phyloP scores from a whole-genome alignment of 37 sponge, comb jelly and placozoan genomes.

The Aphrocallistes beatrix region DNA sequence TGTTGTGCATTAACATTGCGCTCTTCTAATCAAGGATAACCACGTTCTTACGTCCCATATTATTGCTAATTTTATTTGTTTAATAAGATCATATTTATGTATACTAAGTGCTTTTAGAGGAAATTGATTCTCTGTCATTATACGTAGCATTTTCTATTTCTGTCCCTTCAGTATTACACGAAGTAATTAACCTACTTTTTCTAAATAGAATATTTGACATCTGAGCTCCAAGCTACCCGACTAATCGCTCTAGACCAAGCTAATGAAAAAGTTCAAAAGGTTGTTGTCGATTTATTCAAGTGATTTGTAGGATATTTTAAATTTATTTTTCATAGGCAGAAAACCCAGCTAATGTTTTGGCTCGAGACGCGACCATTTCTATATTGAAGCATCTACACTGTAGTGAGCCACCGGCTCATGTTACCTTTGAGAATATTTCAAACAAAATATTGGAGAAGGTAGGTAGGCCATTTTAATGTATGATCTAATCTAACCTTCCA shows the following conservation, averaged over 20 bases:
- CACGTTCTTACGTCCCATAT: too few species aligned
- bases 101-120: too few species aligned
- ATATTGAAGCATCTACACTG: neutral
- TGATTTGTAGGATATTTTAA: neutral
- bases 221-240: neutral
- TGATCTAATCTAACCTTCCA: too few species aligned
- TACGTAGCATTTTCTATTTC: too few species aligned
- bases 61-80: too few species aligned
- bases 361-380: neutral
- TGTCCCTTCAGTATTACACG: too few species aligned
- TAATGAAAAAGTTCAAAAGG: neutral
- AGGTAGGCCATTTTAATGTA: too few species aligned
- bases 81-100: too few species aligned
- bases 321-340: neutral
- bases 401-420: neutral
- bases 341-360: neutral
- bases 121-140: too few species aligned
- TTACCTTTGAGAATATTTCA: neutral
- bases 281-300: neutral
- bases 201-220: neutral
- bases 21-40: too few species aligned
- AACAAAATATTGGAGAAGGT: neutral
- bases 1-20: too few species aligned
- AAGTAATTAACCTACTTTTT: too few species aligned
- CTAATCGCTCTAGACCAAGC: neutral